phyloP scores from a whole-genome alignment of 1,140 invertebrate species.

The Atopsyche davidsoni region DNA sequence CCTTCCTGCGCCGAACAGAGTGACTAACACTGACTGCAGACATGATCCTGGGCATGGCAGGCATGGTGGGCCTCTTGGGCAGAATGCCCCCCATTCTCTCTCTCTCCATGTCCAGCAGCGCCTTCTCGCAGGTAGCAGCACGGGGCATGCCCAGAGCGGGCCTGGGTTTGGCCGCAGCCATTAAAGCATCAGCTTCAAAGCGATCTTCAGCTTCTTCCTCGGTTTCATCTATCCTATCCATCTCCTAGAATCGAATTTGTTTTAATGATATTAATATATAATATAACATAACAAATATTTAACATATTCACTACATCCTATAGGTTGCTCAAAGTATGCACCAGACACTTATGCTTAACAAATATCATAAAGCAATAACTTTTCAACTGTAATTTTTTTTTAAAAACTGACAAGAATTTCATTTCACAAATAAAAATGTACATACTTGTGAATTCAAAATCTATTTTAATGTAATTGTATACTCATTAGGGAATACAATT shows the following conservation, averaged over 20 bases:
- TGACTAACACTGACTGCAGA: conserved; percentile 45
- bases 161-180: conserved; percentile 39
- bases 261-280: neutral
- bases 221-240: conserved; percentile 54
- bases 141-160: conserved; percentile 39
- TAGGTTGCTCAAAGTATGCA: too few species aligned
- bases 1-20: conserved; percentile 50
- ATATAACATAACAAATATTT: neutral
- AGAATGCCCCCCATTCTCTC: conserved; percentile 31
- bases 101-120: conserved; percentile 47
- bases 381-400: too few species aligned
- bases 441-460: too few species aligned
- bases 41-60: conserved; percentile 50
- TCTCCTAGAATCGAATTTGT: conserved; percentile 49
- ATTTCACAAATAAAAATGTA: too few species aligned
- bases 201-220: conserved; percentile 51
- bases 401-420: too few species aligned
- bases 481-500: too few species aligned
- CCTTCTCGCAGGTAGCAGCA: conserved; percentile 48
- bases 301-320: too few species aligned
- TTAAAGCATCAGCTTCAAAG: conserved; percentile 44
- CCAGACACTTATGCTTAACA: too few species aligned
- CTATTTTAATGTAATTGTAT: too few species aligned
- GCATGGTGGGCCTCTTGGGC: conserved; percentile 41
- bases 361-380: too few species aligned